Conservation (phyloP, 2,888 invertebrate genomes). For the Tipula helvola region DNA sequence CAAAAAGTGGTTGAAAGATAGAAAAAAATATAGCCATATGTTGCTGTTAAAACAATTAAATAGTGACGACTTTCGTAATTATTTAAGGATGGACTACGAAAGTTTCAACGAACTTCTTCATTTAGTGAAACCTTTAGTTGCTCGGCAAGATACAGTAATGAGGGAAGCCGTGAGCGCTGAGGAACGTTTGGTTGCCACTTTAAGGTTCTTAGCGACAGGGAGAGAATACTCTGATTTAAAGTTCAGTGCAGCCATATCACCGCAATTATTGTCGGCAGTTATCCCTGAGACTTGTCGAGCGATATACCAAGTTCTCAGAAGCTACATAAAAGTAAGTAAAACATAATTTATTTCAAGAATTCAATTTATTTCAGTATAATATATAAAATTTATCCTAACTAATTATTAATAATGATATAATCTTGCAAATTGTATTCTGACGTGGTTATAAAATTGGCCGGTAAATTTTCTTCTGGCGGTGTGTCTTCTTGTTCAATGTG, state of each 20-base stretch:
- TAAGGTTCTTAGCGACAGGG: background rate
- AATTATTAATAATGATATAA: background rate
- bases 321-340: too few relatives aligned
- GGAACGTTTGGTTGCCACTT: too few relatives aligned
- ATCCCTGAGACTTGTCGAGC: background rate
- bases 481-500: too few relatives aligned
- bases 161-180: too few relatives aligned
- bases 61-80: too few relatives aligned
- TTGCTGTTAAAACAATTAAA: background rate
- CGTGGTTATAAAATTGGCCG: too few relatives aligned
- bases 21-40: too few relatives aligned
- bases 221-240: background rate
- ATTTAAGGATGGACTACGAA: background rate
- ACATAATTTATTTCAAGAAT: background rate
- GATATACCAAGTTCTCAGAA: background rate
- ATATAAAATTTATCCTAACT: background rate
- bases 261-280: background rate
- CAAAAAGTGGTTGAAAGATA: background rate
- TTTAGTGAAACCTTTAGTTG: background rate
- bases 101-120: background rate
- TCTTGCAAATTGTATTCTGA: background rate
- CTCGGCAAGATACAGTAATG: too few relatives aligned
- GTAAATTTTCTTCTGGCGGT: too few relatives aligned
- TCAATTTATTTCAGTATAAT: background rate
- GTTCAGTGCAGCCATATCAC: too few relatives aligned